Evolutionary conservation across 2,888 invertebrate species (phyloP), one percentile per base, ranked within the genome.

Genomic region (Drosophila meridionalis): DNA sequence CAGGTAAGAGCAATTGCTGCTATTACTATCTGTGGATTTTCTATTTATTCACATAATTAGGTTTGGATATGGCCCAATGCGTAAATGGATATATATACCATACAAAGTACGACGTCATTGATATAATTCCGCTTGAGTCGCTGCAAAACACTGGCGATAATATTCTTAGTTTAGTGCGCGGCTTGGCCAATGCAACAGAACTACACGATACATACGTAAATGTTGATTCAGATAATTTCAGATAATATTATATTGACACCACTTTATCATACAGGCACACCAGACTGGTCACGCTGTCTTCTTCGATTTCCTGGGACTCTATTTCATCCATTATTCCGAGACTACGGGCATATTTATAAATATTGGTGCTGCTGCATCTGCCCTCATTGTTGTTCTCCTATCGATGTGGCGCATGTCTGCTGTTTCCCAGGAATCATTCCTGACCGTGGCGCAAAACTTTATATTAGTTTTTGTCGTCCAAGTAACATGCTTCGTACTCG

Each of bases 31-130:
- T 20, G 20, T 43, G 43, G 9, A 20, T 4, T 20, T 20, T 20
- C 20, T 20, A 20, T 20, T 20, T 9, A 42, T n/a, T 20, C 20
- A 20, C 4, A 20, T 20, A 43, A 43, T 8, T 42, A 12, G 97
- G 97, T 12, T 90, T 97, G 50, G 97, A 97, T 92, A 94, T 97
- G 85, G 97, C 96, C 0, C 96, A 96, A 90, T 93, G 94, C 7
- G 94, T 95, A 58, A 96, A 96, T 93, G 97, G 96, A 0, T 95
- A 95, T 89, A 95, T 96, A n/a, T 97, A 97, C 92, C 97, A 97
- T 92, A 97, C 97, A 0, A 94, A 95, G 50, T 95, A 95, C 92
- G 97, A 97, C 91, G 92, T 90, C 34, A 94, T 95, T 0, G 94
- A 94, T 3, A 93, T 95, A 5, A 94, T 97, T 26, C 94, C 94